Base-by-base conservation (phyloP, 2,888 invertebrate species). In the Drosophila acutilabella region DNA sequence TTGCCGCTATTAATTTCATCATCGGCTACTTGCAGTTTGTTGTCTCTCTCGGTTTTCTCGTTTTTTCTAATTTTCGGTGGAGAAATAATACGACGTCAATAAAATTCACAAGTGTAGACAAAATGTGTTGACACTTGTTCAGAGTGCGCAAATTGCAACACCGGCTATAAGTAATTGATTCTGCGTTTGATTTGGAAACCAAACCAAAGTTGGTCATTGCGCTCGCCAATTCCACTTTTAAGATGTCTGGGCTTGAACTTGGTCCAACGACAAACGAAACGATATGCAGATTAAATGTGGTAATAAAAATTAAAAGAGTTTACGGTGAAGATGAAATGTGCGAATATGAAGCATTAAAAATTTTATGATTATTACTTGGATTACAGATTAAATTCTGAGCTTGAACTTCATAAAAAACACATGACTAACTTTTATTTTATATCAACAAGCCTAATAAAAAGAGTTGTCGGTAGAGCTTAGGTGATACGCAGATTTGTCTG, bases 61-160 rank as follows among this genome's bases (percentile, higher is more conserved):
- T 44, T 52, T 56, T 30, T 30, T 30, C 30, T 4, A 36, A 47
- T 68, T 71, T 36, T 13, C 4, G 45, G 64, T 79, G 80, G 57
- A 71, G 81, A 78, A 78, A 78, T 60, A 81, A 70, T 61, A 51
- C 50, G 61, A 45, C 23, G 70, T 44, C 62, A 77, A 67, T 79
- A 71, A 71, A 74, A 64, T 57, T 53, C 18, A 44, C 71, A 74
- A 53, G 68, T 65, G 66, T 74, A 59, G 60, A 47, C 66, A 68
- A 52, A 59, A 30, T 36, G 53, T 87, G 79, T 87, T 81, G 81
- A 75, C 85, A 81, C 72, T 79, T 69, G 72, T 20, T 36, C 58
- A 41, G 38, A 36, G 62, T 45, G 30, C 30, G 40, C 10, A 11
- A 16, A 61, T 80, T 80, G 77, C 80, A 13, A 80, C 77, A 80